Evolutionary conservation across 2,113 vertebrate species (phyloP).

Genomic region (Thalassoma bifasciatum): DNA sequence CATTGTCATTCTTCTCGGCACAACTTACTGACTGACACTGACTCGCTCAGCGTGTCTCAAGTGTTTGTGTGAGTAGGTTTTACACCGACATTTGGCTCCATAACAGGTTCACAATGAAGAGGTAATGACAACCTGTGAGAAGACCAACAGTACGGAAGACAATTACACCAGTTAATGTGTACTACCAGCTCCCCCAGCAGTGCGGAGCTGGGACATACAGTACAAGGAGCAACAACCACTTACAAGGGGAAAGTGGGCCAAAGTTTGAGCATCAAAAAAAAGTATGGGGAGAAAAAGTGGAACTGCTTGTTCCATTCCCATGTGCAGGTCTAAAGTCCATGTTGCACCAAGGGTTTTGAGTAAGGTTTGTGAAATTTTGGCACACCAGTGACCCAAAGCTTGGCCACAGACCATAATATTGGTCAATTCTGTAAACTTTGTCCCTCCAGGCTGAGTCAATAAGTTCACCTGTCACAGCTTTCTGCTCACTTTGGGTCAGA

Average conservation of each 20-base stretch:
- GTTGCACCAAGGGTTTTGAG: neutral
- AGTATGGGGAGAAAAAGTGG: neutral
- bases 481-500: neutral
- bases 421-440: conserved; percentile 56
- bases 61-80: conserved; percentile 10
- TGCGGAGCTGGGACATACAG: conserved; percentile 19
- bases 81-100: conserved; percentile 11
- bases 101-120: neutral
- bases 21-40: conserved; percentile 55
- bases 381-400: neutral
- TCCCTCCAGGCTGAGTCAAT: conserved; percentile 19
- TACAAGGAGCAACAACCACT: neutral
- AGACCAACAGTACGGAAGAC: neutral
- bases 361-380: neutral
- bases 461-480: conserved; percentile 15
- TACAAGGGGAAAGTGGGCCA: neutral
- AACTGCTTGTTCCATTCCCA: neutral
- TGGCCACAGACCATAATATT: conserved; percentile 22
- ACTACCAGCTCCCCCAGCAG: conserved; percentile 57
- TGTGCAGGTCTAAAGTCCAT: conserved; percentile 8
- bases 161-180: neutral
- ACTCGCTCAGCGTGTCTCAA: conserved; percentile 39
- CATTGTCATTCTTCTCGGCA: conserved; percentile 44
- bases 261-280: neutral
- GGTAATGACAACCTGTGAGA: conserved; percentile 15